Evolutionary conservation across 2,888 invertebrate genomes (phyloP).

Genomic region (Ceraclea dissimilis): DNA sequence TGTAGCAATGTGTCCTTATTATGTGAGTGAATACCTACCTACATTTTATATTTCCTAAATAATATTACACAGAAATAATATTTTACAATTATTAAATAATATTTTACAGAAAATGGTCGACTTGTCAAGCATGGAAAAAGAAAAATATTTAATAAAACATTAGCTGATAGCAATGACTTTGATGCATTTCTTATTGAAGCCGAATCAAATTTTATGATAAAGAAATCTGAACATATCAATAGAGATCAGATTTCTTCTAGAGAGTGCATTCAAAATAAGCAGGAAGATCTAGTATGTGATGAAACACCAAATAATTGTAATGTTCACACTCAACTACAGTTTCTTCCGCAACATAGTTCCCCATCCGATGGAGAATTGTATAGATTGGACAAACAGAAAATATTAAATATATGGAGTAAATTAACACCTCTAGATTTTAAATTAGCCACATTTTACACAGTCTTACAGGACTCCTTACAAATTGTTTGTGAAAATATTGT

Average conservation of each 20-base stretch:
- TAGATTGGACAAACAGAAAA: neutral
- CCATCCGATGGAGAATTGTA: neutral
- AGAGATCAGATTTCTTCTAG: neutral
- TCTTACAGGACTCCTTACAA: conserved; percentile 48
- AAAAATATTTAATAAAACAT: neutral
- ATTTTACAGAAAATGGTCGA: conserved; percentile 15
- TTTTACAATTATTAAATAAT: too few relatives aligned
- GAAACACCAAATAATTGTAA: too few relatives aligned
- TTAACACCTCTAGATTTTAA: conserved; percentile 32
- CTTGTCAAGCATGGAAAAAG: conserved; percentile 3
- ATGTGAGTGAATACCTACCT: too few relatives aligned
- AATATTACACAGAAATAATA: too few relatives aligned
- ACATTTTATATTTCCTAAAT: too few relatives aligned
- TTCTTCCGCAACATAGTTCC: too few relatives aligned
- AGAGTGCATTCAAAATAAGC: neutral
- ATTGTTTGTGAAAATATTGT: conserved; percentile 49
- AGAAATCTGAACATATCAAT: neutral
- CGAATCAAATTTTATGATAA: too few relatives aligned
- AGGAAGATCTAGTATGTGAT: too few relatives aligned
- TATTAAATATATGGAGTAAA: conserved; percentile 25
- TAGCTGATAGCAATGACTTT: neutral
- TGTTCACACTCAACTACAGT: too few relatives aligned
- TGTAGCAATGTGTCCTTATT: too few relatives aligned
- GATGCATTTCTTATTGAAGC: neutral
- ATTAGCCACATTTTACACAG: conserved; percentile 37